Evolutionary conservation across 2,113 vertebrate species (phyloP).

Genomic region (Toxotes chatareus): DNA sequence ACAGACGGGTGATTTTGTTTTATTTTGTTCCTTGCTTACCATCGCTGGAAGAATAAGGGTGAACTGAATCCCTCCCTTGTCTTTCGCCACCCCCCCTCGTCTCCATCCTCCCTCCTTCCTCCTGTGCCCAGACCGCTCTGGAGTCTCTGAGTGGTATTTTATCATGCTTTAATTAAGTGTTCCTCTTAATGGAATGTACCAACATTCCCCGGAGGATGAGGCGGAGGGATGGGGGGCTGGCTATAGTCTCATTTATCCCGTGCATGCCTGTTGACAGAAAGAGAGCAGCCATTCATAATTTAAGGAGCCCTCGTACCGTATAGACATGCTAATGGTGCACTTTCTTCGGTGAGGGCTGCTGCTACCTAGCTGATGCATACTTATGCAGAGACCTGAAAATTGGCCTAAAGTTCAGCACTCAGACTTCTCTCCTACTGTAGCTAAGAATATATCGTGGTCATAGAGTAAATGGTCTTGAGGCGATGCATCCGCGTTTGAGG

Average conservation of each 20-base stretch:
- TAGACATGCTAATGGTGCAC: constrained; percentile 72
- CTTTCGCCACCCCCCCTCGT: constrained; percentile 6
- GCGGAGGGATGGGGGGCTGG: neutral
- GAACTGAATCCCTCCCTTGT: constrained; percentile 35
- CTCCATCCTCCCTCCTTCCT: constrained; percentile 13
- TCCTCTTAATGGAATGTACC: constrained; percentile 78
- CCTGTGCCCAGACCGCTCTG: constrained; percentile 55
- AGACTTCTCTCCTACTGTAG: neutral
- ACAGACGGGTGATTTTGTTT: constrained; percentile 45
- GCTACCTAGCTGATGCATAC: constrained; percentile 32
- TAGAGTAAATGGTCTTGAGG: neutral
- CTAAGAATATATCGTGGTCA: neutral
- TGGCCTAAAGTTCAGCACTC: constrained; percentile 20
- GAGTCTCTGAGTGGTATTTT: constrained; percentile 75
- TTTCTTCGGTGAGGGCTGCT: constrained; percentile 36
- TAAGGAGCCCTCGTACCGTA: constrained; percentile 62
- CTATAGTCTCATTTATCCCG: constrained; percentile 73
- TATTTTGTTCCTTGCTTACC: constrained; percentile 40
- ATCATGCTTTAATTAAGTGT: constrained; percentile 82
- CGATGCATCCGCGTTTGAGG: neutral
- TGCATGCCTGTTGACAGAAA: constrained; percentile 73
- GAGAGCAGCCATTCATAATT: constrained; percentile 79
- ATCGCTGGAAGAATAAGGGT: constrained; percentile 28
- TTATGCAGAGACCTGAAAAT: constrained; percentile 42
- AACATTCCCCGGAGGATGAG: constrained; percentile 66